phyloP scores from a whole-genome alignment of 2,797 vertebrate genomes.

The Macroramphosus scolopax region DNA sequence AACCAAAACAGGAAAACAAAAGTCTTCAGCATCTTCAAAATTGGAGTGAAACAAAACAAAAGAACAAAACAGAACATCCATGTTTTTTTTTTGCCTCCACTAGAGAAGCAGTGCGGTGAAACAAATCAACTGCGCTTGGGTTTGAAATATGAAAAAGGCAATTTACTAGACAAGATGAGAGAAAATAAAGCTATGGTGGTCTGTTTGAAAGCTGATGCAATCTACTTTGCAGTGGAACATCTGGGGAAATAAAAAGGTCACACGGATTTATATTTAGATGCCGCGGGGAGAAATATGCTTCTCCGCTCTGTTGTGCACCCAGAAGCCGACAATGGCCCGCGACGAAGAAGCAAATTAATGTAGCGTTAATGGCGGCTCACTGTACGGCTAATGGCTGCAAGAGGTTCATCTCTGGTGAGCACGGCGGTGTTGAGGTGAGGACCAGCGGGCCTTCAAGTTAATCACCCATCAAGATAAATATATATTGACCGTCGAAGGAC shows the following conservation, averaged over 20 bases:
- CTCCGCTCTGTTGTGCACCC: conserved; percentile 39
- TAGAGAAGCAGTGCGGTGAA: conserved; percentile 21
- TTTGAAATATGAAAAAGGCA: conserved; percentile 50
- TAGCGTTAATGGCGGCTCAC: conserved; percentile 46
- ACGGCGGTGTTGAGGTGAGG: too few species aligned
- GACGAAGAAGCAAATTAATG: conserved; percentile 48
- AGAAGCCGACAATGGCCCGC: conserved; percentile 40
- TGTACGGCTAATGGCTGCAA: conserved; percentile 34
- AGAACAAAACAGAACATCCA: conserved; percentile 1
- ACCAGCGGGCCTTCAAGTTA: too few species aligned
- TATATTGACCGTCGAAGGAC: too few species aligned
- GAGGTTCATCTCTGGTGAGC: not conserved
- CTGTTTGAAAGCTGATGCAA: conserved; percentile 62
- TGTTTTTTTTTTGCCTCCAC: conserved; percentile 1
- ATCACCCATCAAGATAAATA: too few species aligned
- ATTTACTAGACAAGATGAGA: conserved; percentile 50
- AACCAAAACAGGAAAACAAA: conserved; percentile 38
- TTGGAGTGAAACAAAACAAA: conserved; percentile 1
- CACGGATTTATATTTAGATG: conserved; percentile 71
- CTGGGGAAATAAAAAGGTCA: conserved; percentile 74
- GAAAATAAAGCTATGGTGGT: conserved; percentile 52
- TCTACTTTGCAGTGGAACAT: conserved; percentile 66
- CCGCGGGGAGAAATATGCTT: conserved; percentile 41
- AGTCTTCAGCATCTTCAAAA: conserved; percentile 4
- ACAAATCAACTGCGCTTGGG: conserved; percentile 42